A percentile compares a stretch with the other conserved stretches of the same genome.
Evolutionary conservation across 2,797 vertebrate genomes (phyloP).

Genomic region (Triplophysa yarkandensis): DNA sequence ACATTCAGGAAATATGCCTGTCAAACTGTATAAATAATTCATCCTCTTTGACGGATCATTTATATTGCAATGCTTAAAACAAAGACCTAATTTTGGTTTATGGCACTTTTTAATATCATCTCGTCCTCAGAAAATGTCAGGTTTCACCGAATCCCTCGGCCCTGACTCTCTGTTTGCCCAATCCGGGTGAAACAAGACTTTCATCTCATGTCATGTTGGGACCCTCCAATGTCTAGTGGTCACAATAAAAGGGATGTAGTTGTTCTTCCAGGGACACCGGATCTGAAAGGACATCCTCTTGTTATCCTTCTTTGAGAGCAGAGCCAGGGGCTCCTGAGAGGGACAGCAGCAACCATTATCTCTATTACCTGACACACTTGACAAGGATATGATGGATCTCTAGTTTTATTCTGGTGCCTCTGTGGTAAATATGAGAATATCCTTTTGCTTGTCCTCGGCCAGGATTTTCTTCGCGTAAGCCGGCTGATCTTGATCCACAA

Average conservation of each 20-base stretch:
- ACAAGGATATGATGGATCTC: constrained; percentile 59
- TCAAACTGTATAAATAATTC: constrained; percentile 5
- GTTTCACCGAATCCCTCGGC: constrained; percentile 1
- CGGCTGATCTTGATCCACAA: constrained; percentile 62
- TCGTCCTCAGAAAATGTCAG: not conserved
- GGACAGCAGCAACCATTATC: constrained; percentile 63
- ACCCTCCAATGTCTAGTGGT: constrained; percentile 41
- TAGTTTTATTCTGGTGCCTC: constrained; percentile 56
- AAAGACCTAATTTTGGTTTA: constrained; percentile 8
- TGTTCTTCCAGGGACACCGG: constrained; percentile 50
- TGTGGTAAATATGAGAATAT: constrained; percentile 59
- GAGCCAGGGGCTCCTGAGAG: constrained; percentile 40
- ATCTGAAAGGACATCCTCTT: constrained; percentile 56
- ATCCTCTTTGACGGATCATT: not conserved
- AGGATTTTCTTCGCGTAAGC: constrained; percentile 62
- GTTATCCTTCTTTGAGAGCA: constrained; percentile 50
- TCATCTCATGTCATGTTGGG: constrained; percentile 56
- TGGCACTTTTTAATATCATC: not conserved
- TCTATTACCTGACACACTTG: constrained; percentile 65
- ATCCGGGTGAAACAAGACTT: constrained; percentile 33
- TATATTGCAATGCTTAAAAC: not conserved
- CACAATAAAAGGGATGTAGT: constrained; percentile 49
- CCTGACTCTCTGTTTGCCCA: constrained; percentile 17
- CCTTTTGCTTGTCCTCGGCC: constrained; percentile 69
- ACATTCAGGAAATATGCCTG: not conserved